phyloP scores from a whole-genome alignment of 2,888 invertebrate species.

The Ichneumoninae sp. region DNA sequence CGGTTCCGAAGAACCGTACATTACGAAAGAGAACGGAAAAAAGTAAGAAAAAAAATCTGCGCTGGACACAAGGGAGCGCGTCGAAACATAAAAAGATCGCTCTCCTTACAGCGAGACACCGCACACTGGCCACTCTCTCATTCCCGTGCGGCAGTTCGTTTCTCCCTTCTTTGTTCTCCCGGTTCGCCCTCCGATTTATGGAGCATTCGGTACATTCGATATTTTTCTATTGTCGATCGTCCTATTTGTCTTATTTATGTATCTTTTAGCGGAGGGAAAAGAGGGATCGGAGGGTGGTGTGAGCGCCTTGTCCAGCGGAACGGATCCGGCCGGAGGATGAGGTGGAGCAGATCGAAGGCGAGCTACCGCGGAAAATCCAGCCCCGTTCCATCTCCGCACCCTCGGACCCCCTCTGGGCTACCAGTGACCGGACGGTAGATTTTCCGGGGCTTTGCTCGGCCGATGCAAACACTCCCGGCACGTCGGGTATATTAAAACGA shows the following conservation, averaged over 20 bases:
- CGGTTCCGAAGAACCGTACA: background rate
- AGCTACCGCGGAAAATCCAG: slow-evolving; percentile 66
- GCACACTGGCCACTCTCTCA: slow-evolving; percentile 52
- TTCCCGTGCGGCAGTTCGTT: slow-evolving; percentile 41
- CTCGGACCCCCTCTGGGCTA: slow-evolving; percentile 43
- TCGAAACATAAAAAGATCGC: slow-evolving; percentile 83
- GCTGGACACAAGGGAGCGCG: slow-evolving; percentile 79
- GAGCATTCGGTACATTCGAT: slow-evolving; percentile 83
- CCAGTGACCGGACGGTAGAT: slow-evolving; percentile 72
- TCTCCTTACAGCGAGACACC: slow-evolving; percentile 76
- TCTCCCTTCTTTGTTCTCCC: slow-evolving; percentile 55
- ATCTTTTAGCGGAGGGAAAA: slow-evolving; percentile 78
- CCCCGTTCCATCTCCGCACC: slow-evolving; percentile 57
- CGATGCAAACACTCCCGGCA: slow-evolving; percentile 76
- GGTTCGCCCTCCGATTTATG: slow-evolving; percentile 81
- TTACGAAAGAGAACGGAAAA: slow-evolving; percentile 30
- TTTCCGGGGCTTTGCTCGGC: slow-evolving; percentile 77
- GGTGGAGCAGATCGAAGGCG: slow-evolving; percentile 51
- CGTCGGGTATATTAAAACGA: slow-evolving; percentile 79
- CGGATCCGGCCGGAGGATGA: slow-evolving; percentile 44
- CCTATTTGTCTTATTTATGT: slow-evolving; percentile 85
- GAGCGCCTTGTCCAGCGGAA: slow-evolving; percentile 62
- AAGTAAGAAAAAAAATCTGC: slow-evolving; percentile 69
- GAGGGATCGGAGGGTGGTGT: background rate
- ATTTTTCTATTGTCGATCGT: slow-evolving; percentile 84